These are phyloP conservation scores for Limenitis camilla DNA, from an alignment of 2,888 invertebrate genomes.

Conservation along the genomic window DNA sequence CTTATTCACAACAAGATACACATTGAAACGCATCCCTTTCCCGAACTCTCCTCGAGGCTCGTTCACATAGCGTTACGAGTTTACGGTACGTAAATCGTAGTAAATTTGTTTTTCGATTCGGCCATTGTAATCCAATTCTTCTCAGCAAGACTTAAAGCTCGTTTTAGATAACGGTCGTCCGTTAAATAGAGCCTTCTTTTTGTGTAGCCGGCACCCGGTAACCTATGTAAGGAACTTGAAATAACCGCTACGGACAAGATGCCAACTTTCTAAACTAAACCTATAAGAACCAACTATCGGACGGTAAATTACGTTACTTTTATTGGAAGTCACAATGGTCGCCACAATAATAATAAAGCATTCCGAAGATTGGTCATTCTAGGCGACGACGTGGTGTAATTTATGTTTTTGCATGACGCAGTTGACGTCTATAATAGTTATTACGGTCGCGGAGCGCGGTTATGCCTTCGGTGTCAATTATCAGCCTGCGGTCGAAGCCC, in stretches of 20 bases:
- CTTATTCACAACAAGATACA: slow-evolving; percentile 42
- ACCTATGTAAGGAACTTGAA: slow-evolving; percentile 61
- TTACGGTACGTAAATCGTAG: slow-evolving; percentile 73
- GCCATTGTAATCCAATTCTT: slow-evolving; percentile 66
- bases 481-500: slow-evolving; percentile 64
- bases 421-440: slow-evolving; percentile 43
- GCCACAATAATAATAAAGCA: slow-evolving; percentile 56
- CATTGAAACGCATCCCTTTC: slow-evolving; percentile 37
- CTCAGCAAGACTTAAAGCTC: slow-evolving; percentile 28
- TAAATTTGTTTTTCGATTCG: slow-evolving; percentile 64
- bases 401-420: slow-evolving; percentile 45
- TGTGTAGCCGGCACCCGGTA: slow-evolving; percentile 50
- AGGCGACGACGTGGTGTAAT: slow-evolving; percentile 40
- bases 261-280: slow-evolving; percentile 72
- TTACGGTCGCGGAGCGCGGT: slow-evolving; percentile 35
- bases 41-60: slow-evolving; percentile 43
- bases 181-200: slow-evolving; percentile 66
- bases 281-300: slow-evolving; percentile 57
- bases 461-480: slow-evolving; percentile 66
- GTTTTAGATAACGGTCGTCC: slow-evolving; percentile 57
- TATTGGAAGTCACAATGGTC: slow-evolving; percentile 49
- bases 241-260: slow-evolving; percentile 68
- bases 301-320: slow-evolving; percentile 64
- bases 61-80: slow-evolving; percentile 66
- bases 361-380: slow-evolving; percentile 53